Conservation (phyloP, 2,888 invertebrate species). For the Habroteleia sp. region DNA sequence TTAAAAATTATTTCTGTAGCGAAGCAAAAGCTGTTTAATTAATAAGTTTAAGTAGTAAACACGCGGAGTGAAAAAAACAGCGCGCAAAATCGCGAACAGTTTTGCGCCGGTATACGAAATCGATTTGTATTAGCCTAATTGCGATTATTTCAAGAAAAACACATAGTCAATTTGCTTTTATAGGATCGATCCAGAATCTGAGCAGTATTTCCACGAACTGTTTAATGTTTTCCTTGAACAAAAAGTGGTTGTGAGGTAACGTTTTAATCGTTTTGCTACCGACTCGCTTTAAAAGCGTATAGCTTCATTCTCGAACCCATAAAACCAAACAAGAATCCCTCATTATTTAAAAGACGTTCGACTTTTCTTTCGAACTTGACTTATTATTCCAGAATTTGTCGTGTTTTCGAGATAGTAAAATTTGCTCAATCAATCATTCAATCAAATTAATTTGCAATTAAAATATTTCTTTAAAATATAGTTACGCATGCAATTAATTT, state of each 20-base stretch:
- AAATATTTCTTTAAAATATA: no score
- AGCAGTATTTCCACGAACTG: constrained; percentile 75
- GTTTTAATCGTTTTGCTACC: constrained; percentile 49
- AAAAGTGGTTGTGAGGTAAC: constrained; percentile 68
- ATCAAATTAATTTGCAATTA: no score
- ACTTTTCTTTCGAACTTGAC: constrained; percentile 10
- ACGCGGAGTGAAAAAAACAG: no score
- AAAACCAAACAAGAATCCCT: constrained; percentile 37
- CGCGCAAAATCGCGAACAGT: no score
- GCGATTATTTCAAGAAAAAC: constrained; percentile 46
- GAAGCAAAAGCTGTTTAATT: no score
- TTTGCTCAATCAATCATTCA: no score
- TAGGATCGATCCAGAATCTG: constrained; percentile 76
- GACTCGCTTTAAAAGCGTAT: constrained; percentile 48
- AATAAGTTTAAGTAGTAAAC: no score
- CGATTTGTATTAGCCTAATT: constrained; percentile 57
- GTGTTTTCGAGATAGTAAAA: not conserved
- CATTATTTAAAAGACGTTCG: constrained; percentile 45
- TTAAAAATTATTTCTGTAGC: no score
- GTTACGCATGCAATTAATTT: no score
- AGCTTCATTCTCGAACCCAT: constrained; percentile 57
- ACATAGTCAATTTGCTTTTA: constrained; percentile 65
- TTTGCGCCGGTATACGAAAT: no score
- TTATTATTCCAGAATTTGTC: not conserved
- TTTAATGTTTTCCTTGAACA: constrained; percentile 73